A percentile compares a stretch with the other conserved stretches of the same genome.
Evolutionary conservation across 2,113 vertebrate genomes (phyloP).

Genomic region (Fulica atra): DNA sequence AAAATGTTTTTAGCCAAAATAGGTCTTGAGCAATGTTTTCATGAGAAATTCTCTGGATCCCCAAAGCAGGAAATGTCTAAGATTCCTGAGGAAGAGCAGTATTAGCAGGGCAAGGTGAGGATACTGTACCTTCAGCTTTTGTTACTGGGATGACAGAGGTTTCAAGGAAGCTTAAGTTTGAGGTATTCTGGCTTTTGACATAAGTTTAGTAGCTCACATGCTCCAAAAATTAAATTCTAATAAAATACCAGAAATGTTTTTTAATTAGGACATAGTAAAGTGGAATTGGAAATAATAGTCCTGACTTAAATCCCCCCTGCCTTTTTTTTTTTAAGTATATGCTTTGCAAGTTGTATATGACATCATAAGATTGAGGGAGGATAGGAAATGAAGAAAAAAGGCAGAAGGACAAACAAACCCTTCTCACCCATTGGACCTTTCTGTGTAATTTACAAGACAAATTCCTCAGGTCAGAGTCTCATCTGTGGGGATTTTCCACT

Average conservation of each 20-base stretch:
- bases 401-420: neutral
- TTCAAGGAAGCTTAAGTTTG: neutral
- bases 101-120: neutral
- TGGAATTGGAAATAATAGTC: neutral
- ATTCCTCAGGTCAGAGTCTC: neutral
- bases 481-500: slow-evolving; percentile 3
- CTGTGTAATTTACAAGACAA: neutral
- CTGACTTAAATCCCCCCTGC: neutral
- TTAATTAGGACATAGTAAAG: neutral
- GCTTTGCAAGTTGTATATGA: neutral
- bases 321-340: neutral
- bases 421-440: neutral
- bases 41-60: slow-evolving; percentile 8
- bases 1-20: slow-evolving; percentile 35
- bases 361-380: neutral
- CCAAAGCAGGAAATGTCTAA: slow-evolving; percentile 27
- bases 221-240: neutral
- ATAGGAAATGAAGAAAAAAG: neutral
- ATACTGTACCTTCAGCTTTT: neutral
- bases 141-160: neutral
- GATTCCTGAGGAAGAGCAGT: slow-evolving; percentile 25
- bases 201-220: neutral
- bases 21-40: slow-evolving; percentile 11
- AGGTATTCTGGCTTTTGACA: neutral
- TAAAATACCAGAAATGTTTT: neutral